Evolutionary conservation across 2,888 invertebrate genomes (phyloP), one percentile per base, ranked within the genome.

Genomic region (Pyrrhia umbra): DNA sequence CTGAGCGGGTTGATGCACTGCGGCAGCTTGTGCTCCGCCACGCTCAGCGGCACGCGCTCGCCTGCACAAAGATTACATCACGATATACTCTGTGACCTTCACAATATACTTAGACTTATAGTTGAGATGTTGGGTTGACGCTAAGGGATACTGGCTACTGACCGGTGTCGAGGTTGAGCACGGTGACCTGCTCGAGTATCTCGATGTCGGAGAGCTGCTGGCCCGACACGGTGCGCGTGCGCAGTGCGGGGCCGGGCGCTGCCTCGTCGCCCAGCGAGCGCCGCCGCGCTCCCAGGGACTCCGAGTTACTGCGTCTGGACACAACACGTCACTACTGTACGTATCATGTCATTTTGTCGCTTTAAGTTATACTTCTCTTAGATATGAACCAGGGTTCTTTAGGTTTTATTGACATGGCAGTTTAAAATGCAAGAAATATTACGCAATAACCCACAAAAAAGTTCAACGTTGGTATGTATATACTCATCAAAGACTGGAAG

Each of bases 1-100:
- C 98, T 98, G 63, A 99, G 95, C 3, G 99, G 99, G 95, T 99
- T 99, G 87, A 98, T 97, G 89, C 98, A 97, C 86, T 97, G 97
- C 0, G 98, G 98, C 75, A 98, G 93, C 92, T 98, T 98, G 88
- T 99, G 98, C 88, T 99, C 99, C 1, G 99, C 99, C 82, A 98
- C 97, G 87, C 98, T 98, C 65, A 99, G 95, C n/a, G 99, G 98
- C 80, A 99, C 97, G 79, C 97, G 96, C 92, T 99, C 99, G 2
- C 99, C 98, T 84, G 96, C n/a, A 4, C 30, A 3, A 30, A 5
- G 9, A 3, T 30, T 10, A 6, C 30, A 30, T 30, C 15, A 39
- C 15, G n/a, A n/a, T n/a, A n/a, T n/a, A n/a, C n/a, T n/a, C n/a
- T n/a, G n/a, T n/a, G n/a, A n/a, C n/a, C n/a, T n/a, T n/a, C n/a